Base-by-base conservation (phyloP, 2,888 invertebrate species). In the Drosophila putrida region DNA sequence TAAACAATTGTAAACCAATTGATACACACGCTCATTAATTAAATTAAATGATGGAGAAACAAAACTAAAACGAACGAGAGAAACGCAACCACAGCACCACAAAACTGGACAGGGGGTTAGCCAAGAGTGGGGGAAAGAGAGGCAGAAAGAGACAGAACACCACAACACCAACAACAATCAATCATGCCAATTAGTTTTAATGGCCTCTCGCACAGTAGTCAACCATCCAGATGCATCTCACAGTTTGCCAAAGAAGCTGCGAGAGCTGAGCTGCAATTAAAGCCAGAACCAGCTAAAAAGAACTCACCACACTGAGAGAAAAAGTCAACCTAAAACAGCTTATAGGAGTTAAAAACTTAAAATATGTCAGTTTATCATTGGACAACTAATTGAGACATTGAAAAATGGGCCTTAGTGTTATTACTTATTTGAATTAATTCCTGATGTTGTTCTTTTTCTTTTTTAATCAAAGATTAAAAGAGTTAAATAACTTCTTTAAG, bases 111-210 rank as follows among this genome's bases (percentile, higher is more conserved):
- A 28, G 28, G 3, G 6, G 31, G 20, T 1, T 20, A 20, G 20
- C 20, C 2, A 11, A 25, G n/a, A 35, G 2, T 8, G 8, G 2
- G 8, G 10, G 3, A 9, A 9, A 0, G 41, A 27, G 13, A 6
- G n/a, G 9, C 36, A 1, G 8, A 41, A 6, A n/a, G 13, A 20
- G 28, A 25, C 28, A 49, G 10, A 39, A 51, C 54, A 59, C 60
- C 76, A 70, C 65, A 76, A 77, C 80, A 82, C 77, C 81, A 78
- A 82, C 80, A 82, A 80, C 81, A 78, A 82, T 82, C 82, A 82
- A 82, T 82, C 81, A 78, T 82, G 82, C 75, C 81, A 82, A 82
- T 82, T 84, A 82, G 82, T 82, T 82, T 80, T 80, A 82, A 81
- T 82, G 62, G 82, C 65, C 67, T 53, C 66, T 62, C 73, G 68